phyloP scores from a whole-genome alignment of 1,140 invertebrate genomes.

The Ectropis grisescens region DNA sequence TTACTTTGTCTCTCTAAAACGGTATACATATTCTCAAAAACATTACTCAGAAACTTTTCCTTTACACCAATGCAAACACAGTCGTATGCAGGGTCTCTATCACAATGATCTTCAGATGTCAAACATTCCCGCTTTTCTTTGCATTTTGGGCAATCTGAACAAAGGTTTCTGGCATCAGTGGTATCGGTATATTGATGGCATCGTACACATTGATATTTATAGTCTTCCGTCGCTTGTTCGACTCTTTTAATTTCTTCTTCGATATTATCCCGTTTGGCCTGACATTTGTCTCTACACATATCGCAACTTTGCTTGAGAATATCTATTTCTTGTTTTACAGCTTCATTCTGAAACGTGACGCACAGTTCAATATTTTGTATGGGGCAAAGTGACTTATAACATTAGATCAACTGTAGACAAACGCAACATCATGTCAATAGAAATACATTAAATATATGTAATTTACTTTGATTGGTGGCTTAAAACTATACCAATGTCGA shows the following conservation, averaged over 20 bases:
- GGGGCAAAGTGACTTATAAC: no score
- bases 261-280: conserved; percentile 27
- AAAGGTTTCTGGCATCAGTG: conserved; percentile 30
- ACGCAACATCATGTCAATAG: no score
- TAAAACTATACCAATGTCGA: no score
- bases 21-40: conserved; percentile 58
- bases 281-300: conserved; percentile 39
- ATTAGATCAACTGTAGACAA: no score
- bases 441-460: no score
- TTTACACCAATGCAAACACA: conserved; percentile 50
- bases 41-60: conserved; percentile 47
- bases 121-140: conserved; percentile 30
- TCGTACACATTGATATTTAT: conserved; percentile 28
- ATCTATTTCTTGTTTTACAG: conserved; percentile 33
- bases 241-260: conserved; percentile 34
- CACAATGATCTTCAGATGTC: conserved; percentile 27
- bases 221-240: conserved; percentile 29
- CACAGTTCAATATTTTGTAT: no score
- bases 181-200: conserved; percentile 44
- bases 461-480: no score
- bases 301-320: conserved; percentile 30
- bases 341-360: conserved; percentile 35
- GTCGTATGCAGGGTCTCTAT: conserved; percentile 23
- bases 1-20: conserved; percentile 38
- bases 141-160: conserved; percentile 52